Conservation (phyloP, 2,888 invertebrate species). For the Brenthis daphne region DNA sequence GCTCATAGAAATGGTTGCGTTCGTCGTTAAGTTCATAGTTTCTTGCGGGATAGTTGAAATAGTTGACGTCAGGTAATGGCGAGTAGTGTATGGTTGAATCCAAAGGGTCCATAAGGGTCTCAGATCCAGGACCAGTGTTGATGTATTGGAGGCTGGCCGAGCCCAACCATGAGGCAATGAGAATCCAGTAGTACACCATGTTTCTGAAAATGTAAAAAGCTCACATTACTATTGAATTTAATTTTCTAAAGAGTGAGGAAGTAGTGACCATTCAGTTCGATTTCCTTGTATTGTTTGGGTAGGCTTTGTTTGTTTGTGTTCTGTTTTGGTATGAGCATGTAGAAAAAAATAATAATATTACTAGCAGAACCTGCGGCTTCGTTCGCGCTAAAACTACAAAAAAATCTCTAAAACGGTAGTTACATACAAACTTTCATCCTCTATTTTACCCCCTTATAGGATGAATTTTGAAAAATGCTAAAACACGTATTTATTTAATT, state of each 20-base stretch:
- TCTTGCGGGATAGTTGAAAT: conserved; percentile 47
- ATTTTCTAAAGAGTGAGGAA: background rate
- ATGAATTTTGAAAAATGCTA: too few relatives aligned
- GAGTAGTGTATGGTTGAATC: conserved; percentile 53
- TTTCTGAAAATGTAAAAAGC: conserved; percentile 56
- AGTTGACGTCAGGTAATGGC: conserved; percentile 54
- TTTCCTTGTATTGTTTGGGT: background rate
- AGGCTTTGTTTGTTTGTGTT: too few relatives aligned
- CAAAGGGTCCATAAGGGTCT: conserved; percentile 51
- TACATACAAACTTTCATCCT: too few relatives aligned
- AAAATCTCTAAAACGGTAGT: too few relatives aligned
- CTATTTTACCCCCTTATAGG: too few relatives aligned
- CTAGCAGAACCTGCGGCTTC: too few relatives aligned
- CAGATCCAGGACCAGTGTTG: conserved; percentile 52
- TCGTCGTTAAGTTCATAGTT: conserved; percentile 45
- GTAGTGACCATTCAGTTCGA: background rate
- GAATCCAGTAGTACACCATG: conserved; percentile 69
- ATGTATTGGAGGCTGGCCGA: conserved; percentile 68
- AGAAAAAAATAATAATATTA: too few relatives aligned
- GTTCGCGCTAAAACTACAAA: too few relatives aligned
- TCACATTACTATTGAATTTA: background rate
- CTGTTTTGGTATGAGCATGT: too few relatives aligned
- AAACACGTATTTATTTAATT: too few relatives aligned
- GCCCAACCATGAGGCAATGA: conserved; percentile 68
- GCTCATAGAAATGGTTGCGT: conserved; percentile 46